Percentiles rank a stretch among this genome's conserved stretches.
phyloP scores from a whole-genome alignment of 2,888 invertebrate species.

The Amblyjoppa fuscipennis region DNA sequence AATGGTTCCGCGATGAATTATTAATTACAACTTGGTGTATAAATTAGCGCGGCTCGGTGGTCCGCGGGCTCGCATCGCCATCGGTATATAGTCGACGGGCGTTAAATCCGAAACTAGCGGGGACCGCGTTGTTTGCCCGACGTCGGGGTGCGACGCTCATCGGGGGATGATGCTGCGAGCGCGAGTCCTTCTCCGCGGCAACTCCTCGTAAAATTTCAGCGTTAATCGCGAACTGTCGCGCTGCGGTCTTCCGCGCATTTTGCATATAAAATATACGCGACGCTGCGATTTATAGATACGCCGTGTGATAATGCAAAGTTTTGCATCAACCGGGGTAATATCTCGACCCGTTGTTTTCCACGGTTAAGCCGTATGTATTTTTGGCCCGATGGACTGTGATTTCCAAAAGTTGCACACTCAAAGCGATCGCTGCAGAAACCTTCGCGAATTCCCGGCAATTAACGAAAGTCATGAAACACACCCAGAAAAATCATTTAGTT shows the following conservation, averaged over 20 bases:
- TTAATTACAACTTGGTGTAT: conserved; percentile 84
- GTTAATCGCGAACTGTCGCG: conserved; percentile 61
- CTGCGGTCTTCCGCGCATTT: conserved; percentile 56
- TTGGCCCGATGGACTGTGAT: neutral
- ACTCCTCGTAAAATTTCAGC: conserved; percentile 57
- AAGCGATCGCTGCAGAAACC: neutral
- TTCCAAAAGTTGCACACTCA: neutral
- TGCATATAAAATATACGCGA: conserved; percentile 30
- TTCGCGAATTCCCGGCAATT: no score
- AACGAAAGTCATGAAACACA: no score
- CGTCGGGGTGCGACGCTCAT: conserved; percentile 35
- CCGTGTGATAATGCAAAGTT: conserved; percentile 39
- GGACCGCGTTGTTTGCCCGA: conserved; percentile 72
- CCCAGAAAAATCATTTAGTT: no score
- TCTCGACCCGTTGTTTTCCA: conserved; percentile 8
- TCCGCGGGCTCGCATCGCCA: conserved; percentile 51
- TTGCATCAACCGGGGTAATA: neutral
- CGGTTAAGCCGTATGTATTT: conserved; percentile 3
- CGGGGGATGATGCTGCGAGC: conserved; percentile 25
- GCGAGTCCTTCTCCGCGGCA: conserved; percentile 15
- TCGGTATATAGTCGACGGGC: conserved; percentile 70
- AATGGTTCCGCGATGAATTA: conserved; percentile 80
- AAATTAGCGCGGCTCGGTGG: conserved; percentile 79
- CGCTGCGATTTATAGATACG: conserved; percentile 60
- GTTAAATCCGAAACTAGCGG: conserved; percentile 81